These are phyloP conservation scores for Meriones unguiculatus DNA, from an alignment of 2,113 vertebrate species.

Conservation along the genomic window DNA sequence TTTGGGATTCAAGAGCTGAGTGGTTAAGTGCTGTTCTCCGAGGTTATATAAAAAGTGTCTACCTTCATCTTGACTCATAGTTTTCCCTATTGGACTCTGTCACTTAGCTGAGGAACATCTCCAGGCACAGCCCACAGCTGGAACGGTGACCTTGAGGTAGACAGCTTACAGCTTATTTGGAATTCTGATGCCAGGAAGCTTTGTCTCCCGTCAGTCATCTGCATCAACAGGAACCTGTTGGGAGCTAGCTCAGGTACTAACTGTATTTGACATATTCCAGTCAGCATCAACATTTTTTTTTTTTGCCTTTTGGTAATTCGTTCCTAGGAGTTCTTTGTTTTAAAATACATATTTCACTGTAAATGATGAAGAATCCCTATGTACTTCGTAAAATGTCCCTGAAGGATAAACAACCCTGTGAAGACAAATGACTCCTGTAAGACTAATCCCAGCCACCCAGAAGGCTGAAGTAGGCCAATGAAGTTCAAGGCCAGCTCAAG, in stretches of 20 bases:
- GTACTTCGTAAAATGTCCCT: neutral
- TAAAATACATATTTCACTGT: neutral
- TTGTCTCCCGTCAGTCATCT: neutral
- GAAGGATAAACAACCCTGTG: neutral
- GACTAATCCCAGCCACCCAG: neutral
- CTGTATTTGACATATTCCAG: neutral
- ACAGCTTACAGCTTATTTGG: neutral
- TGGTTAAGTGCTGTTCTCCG: neutral
- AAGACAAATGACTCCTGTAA: too few relatives aligned
- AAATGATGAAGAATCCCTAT: neutral
- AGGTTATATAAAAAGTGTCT: neutral
- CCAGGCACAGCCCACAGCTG: neutral
- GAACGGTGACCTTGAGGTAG: neutral
- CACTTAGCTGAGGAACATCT: neutral
- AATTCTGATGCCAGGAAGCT: neutral
- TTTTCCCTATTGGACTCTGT: neutral
- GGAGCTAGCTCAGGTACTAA: neutral
- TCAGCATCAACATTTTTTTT: neutral
- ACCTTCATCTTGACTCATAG: neutral
- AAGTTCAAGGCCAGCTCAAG: neutral
- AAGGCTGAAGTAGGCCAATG: too few relatives aligned
- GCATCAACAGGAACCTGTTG: neutral
- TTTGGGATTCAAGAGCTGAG: neutral
- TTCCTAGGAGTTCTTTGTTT: neutral
- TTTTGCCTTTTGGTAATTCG: neutral